These are phyloP conservation scores for Sesia apiformis DNA, from an alignment of 2,888 invertebrate genomes.

Conservation along the genomic window DNA sequence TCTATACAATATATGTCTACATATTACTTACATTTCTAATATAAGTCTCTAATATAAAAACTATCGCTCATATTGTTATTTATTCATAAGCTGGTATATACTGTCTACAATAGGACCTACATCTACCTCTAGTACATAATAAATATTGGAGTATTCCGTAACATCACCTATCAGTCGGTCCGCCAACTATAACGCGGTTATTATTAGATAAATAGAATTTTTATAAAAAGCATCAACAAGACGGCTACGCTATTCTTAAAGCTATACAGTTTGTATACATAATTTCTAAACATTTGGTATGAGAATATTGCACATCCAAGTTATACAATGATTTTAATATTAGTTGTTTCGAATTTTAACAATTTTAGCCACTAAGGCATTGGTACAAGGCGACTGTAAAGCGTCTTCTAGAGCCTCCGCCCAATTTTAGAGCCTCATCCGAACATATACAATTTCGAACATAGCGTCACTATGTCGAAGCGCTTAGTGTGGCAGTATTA, in stretches of 20 bases:
- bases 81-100: constrained; percentile 56
- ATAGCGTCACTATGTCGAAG: background rate
- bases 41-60: constrained; percentile 63
- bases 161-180: constrained; percentile 66
- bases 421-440: background rate
- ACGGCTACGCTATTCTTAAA: constrained; percentile 69
- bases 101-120: constrained; percentile 29
- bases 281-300: constrained; percentile 67
- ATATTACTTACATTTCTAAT: constrained; percentile 14
- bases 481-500: background rate
- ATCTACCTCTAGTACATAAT: constrained; percentile 55
- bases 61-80: constrained; percentile 49
- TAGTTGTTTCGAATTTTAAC: background rate
- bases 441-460: background rate
- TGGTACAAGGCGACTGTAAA: constrained; percentile 48
- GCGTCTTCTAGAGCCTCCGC: constrained; percentile 34
- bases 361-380: constrained; percentile 39
- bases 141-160: constrained; percentile 65
- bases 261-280: constrained; percentile 72
- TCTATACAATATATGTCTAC: too few relatives aligned
- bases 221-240: constrained; percentile 73
- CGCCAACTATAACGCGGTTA: constrained; percentile 62
- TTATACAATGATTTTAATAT: constrained; percentile 33
- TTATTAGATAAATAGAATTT: constrained; percentile 57
- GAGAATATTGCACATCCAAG: constrained; percentile 69